Base-by-base conservation (phyloP, 2,797 vertebrate genomes). In the Betta splendens region DNA sequence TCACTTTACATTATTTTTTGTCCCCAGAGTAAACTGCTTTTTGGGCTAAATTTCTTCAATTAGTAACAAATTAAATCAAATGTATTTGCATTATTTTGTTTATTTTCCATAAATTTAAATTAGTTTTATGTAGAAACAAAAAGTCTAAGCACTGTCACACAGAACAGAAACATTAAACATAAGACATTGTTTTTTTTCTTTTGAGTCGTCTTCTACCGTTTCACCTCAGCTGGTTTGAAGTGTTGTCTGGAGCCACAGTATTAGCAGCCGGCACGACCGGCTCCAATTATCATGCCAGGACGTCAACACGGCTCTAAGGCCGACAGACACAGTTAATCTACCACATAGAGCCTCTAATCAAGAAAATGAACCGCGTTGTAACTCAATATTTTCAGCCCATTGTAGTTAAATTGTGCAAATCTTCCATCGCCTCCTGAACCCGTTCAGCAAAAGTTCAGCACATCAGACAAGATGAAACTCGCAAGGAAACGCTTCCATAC, bases 171-270 rank as follows among this genome's bases (percentile, higher is more conserved):
- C 20, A 31, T 32, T n/a, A n/a, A n/a, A n/a, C n/a, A n/a, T n/a
- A n/a, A n/a, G n/a, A n/a, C n/a, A n/a, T n/a, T n/a, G n/a, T 1
- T 48, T 29, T 45, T 60, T 39, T 40, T 50, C 64, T 52, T 54
- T 64, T 32, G 4, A 2, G 1, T 13, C 49, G 16, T 18, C 29
- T 40, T 36, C 33, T 50, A 11, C 25, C 3, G 67, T 88, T 77
- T 87, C 86, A 79, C 75, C 75, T 84, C 62, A 72, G 73, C 74
- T 69, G 71, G 66, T 75, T 67, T 89, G 22, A 87, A 90, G 88
- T 79, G 77, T 28, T 18, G 72, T 88, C 87, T 89, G 87, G 87
- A 90, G 86, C 85, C 85, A n/a, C 44, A 44, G 59, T n/a, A 35
- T 74, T 53, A 47, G 28, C 73, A 71, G 64, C 21, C 47, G 54